Evolutionary conservation across 2,888 invertebrate species (phyloP).

Genomic region (Microctonus hyperodae): DNA sequence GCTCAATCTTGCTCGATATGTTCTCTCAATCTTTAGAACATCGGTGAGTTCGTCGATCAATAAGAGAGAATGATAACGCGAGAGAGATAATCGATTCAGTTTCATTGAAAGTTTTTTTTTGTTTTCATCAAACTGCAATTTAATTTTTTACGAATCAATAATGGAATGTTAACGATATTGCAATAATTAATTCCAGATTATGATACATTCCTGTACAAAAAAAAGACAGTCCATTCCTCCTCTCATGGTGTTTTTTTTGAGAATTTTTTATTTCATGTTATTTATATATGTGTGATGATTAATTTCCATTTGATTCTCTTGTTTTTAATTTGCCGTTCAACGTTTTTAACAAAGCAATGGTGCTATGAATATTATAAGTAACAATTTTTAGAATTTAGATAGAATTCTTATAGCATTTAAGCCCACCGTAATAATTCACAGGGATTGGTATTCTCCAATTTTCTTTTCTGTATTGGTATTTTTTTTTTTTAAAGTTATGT

Average conservation of each 20-base stretch:
- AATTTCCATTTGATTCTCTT: slow-evolving; percentile 7
- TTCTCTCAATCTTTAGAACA: slow-evolving; percentile 57
- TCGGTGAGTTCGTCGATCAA: slow-evolving; percentile 2
- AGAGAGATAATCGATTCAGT: background rate
- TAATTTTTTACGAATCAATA: background rate
- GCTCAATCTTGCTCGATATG: slow-evolving; percentile 61
- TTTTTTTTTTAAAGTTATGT: background rate
- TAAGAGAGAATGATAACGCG: background rate
- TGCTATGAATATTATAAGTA: slow-evolving; percentile 28
- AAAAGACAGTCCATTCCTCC: background rate
- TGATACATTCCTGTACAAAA: background rate
- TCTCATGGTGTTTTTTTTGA: background rate
- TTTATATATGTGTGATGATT: slow-evolving; percentile 2
- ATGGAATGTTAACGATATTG: background rate
- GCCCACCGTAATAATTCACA: slow-evolving; percentile 16
- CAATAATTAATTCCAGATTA: background rate
- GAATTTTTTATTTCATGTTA: background rate
- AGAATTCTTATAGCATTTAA: slow-evolving; percentile 18
- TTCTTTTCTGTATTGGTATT: background rate
- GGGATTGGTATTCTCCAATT: background rate
- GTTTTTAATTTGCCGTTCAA: slow-evolving; percentile 5
- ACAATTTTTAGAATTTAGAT: slow-evolving; percentile 17
- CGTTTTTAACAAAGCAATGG: slow-evolving; percentile 27
- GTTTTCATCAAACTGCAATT: slow-evolving; percentile 5
- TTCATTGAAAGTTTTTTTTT: background rate